A percentile compares a stretch with the other conserved stretches of the same genome.
phyloP scores from a whole-genome alignment of 2,797 vertebrate species.

The Momotus momota region DNA sequence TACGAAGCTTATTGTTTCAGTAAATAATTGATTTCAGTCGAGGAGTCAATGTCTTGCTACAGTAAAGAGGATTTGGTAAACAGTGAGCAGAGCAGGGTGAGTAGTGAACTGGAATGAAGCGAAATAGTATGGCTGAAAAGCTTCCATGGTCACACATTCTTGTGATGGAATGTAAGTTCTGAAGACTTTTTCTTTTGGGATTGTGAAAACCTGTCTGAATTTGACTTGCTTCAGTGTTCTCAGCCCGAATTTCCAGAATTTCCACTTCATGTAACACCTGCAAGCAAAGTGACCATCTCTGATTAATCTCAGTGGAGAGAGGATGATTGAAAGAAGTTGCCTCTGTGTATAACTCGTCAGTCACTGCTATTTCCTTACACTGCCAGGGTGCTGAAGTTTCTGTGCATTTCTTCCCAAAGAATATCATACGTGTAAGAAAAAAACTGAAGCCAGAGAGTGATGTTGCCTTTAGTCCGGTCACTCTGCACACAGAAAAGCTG shows the following conservation, averaged over 20 bases:
- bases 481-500: neutral
- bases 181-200: neutral
- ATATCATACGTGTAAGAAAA: neutral
- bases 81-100: neutral
- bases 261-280: neutral
- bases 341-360: neutral
- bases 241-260: neutral
- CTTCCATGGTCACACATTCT: neutral
- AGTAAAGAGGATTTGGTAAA: neutral
- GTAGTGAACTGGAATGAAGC: neutral
- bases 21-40: neutral
- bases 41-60: neutral
- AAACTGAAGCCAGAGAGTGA: neutral
- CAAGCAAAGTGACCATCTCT: neutral
- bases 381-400: neutral
- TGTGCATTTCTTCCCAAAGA: neutral
- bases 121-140: neutral
- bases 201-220: neutral
- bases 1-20: neutral
- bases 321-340: neutral
- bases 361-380: neutral
- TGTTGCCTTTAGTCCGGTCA: neutral
- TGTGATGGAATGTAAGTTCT: neutral
- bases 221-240: neutral
- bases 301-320: neutral